Evolutionary conservation across 2,888 invertebrate genomes (phyloP).

Genomic region (Ochropacha duplaris): DNA sequence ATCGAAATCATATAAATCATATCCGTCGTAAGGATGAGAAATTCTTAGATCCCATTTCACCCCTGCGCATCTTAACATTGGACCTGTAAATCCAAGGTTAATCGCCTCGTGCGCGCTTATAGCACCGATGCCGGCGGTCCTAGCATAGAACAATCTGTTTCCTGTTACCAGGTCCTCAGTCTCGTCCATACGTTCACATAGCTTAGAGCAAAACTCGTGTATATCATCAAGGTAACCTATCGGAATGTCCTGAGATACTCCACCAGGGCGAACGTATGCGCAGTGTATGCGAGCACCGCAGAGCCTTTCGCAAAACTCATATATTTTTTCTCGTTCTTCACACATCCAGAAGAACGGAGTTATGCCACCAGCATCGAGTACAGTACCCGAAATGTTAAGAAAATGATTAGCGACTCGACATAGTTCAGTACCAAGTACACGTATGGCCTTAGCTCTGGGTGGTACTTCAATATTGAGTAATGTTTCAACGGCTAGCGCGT

Average conservation of each 20-base stretch:
- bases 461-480: constrained; percentile 90
- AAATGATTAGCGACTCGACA: constrained; percentile 91
- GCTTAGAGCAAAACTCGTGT: constrained; percentile 85
- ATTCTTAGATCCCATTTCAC: constrained; percentile 95
- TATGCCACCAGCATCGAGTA: constrained; percentile 92
- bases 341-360: constrained; percentile 96
- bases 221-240: constrained; percentile 91
- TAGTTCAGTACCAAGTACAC: constrained; percentile 89
- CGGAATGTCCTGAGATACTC: constrained; percentile 84
- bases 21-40: constrained; percentile 92
- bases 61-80: constrained; percentile 91
- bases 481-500: constrained; percentile 91
- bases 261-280: constrained; percentile 91
- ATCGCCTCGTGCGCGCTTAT: constrained; percentile 90
- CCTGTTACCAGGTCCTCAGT: constrained; percentile 90
- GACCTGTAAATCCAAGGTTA: constrained; percentile 86
- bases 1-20: constrained; percentile 92
- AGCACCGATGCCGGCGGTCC: constrained; percentile 89
- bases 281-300: constrained; percentile 93
- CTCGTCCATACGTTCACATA: constrained; percentile 91
- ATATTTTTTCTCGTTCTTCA: constrained; percentile 93
- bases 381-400: constrained; percentile 88
- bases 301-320: constrained; percentile 92
- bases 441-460: constrained; percentile 90
- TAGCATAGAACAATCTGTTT: constrained; percentile 86